Evolutionary conservation across 2,888 invertebrate genomes (phyloP), one percentile per base, ranked within the genome.

Genomic region (Drosophila testacea): DNA sequence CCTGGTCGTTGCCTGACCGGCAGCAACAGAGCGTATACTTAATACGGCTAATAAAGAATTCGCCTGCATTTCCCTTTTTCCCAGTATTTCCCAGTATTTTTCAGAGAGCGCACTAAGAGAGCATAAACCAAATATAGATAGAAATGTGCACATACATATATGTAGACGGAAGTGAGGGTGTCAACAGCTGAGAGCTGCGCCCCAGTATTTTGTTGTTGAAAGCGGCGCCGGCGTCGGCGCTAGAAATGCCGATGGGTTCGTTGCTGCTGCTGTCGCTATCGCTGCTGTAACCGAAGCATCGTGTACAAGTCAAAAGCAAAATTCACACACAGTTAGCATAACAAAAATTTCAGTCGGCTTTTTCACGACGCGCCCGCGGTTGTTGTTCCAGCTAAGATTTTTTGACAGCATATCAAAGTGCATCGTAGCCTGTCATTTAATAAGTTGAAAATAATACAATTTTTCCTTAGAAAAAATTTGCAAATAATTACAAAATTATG

Each of bases 281-380:
- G 47, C 39, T 9, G 16, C 16, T 22, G 48, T 7, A 28, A 52
- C 47, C 55, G 52, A 66, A 60, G 69, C 73, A 56, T 66, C 80
- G 77, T 44, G 42, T 36, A 16, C 51, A 60, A 68, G 73, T 47
- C 57, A 73, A 79, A 71, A 89, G 88, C 78, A 75, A 73, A 50
- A 69, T 56, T 69, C 62, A 64, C 69, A 83, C 74, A 75, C 86
- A 83, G 79, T 27, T 61, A 75, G 75, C 86, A 82, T 79, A 77
- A 82, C 79, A 81, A 66, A 81, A 89, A 89, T 81, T 89, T 89
- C 79, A 84, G 84, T 89, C 84, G 87, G 84, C 73, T 87, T 83
- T 89, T 87, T 89, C 89, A 73, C 89, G 85, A 79, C 85, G 88
- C 79, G 79, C 67, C 68, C 88, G 82, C 83, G 87, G 87, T 83